Percentiles rank a stretch among this genome's conserved stretches.
Evolutionary conservation across 2,797 vertebrate species (phyloP).

Genomic region (Fistularia commersonii): DNA sequence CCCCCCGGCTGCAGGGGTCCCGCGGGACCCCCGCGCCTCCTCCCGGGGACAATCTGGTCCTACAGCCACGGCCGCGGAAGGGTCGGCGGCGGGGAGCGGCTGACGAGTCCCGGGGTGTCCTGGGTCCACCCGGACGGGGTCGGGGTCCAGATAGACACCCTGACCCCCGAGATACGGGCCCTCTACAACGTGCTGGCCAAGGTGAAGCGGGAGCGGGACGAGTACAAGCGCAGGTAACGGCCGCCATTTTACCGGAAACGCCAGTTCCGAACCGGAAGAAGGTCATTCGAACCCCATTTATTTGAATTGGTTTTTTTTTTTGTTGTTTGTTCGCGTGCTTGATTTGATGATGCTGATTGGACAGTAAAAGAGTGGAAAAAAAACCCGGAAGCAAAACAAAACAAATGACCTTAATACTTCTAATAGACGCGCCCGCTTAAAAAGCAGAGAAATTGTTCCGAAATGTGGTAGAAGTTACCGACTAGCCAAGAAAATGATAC

Average conservation of each 20-base stretch:
- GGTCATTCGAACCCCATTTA: no score
- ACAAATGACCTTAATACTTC: no score
- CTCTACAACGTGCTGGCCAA: conserved; percentile 97
- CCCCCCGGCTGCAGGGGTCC: conserved; percentile 62
- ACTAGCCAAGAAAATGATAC: no score
- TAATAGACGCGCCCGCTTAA: no score
- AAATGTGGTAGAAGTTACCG: no score
- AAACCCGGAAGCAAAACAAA: no score
- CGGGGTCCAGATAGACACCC: conserved; percentile 96
- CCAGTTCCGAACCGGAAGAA: no score
- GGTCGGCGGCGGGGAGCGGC: conserved; percentile 79
- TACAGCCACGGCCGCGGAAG: conserved; percentile 86
- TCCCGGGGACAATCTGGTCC: conserved; percentile 93
- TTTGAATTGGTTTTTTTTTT: background rate
- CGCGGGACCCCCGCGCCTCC: conserved; percentile 73
- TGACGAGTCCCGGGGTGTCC: conserved; percentile 89
- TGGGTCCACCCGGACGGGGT: conserved; percentile 94
- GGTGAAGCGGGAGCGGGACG: conserved; percentile 94
- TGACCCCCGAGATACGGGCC: conserved; percentile 93
- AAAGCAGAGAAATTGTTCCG: no score
- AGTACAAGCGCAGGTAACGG: conserved; percentile 94
- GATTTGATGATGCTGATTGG: no score
- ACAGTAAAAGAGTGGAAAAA: no score
- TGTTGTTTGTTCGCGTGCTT: no score
- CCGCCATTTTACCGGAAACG: no score